These are phyloP conservation scores for Phthorimaea operculella DNA, from an alignment of 1,140 invertebrate species.

Conservation along the genomic window DNA sequence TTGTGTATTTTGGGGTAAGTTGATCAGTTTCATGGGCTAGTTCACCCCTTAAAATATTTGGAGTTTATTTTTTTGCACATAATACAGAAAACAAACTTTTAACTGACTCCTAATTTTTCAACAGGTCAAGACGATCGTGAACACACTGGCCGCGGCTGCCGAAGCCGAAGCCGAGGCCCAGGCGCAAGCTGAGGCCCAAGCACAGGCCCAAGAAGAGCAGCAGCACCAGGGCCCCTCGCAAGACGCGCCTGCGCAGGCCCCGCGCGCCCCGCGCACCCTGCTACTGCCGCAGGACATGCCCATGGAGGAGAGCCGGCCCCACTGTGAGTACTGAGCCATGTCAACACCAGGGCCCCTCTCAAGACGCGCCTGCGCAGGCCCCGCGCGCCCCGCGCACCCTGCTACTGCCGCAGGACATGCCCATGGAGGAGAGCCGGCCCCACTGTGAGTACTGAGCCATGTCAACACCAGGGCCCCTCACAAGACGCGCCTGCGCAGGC, in stretches of 20 bases:
- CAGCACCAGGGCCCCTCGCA: constrained; percentile 10
- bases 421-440: constrained; percentile 44
- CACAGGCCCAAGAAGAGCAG: constrained; percentile 20
- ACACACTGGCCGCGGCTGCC: constrained; percentile 46
- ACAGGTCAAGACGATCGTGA: constrained; percentile 58
- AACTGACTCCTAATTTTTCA: no score
- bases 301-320: constrained; percentile 21
- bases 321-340: constrained; percentile 37
- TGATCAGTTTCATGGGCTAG: no score
- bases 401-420: constrained; percentile 48
- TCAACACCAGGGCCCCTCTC: constrained; percentile 7
- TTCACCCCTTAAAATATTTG: no score
- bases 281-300: constrained; percentile 24
- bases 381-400: constrained; percentile 47
- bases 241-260: constrained; percentile 22
- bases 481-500: constrained; percentile 21
- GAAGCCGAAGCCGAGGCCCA: constrained; percentile 33
- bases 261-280: constrained; percentile 46
- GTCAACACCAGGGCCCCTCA: constrained; percentile 9
- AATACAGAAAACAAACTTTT: no score
- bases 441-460: constrained; percentile 40
- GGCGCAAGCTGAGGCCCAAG: constrained; percentile 34
- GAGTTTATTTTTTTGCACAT: no score
- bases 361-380: constrained; percentile 20
- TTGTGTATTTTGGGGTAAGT: no score